Percentiles rank a stretch among this genome's conserved stretches.
Conservation (phyloP, 2,113 vertebrate species). For the Myiozetetes cayanensis region DNA sequence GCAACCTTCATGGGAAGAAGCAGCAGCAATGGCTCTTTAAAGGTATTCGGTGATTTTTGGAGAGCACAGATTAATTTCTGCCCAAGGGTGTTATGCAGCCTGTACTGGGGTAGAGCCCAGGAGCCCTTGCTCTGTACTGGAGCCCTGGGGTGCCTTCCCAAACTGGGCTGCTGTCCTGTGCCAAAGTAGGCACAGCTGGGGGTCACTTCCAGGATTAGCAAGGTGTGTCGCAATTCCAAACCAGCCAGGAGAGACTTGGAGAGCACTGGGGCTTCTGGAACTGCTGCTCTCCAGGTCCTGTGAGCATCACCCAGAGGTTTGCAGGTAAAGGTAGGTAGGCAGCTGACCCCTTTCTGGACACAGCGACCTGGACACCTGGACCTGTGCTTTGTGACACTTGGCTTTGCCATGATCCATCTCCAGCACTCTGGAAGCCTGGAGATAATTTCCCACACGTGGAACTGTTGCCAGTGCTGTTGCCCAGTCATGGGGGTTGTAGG, state of each 20-base stretch:
- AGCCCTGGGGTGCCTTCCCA: accelerated
- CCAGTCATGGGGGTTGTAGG: not conserved
- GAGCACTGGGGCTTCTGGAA: not conserved
- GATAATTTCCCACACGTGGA: not conserved
- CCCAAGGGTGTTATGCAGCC: not conserved
- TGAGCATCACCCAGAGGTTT: not conserved
- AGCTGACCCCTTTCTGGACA: not conserved
- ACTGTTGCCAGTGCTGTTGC: not conserved
- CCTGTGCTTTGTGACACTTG: not conserved
- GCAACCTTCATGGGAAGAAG: not conserved
- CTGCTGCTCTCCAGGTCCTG: accelerated
- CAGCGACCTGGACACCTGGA: not conserved
- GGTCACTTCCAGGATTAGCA: not conserved
- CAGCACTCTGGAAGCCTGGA: not conserved
- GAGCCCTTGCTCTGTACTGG: not conserved
- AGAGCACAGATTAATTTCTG: not conserved
- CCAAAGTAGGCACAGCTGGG: not conserved
- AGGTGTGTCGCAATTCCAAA: not conserved
- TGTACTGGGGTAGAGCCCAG: not conserved
- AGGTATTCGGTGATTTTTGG: not conserved
- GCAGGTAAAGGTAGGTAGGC: not conserved
- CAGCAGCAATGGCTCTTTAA: not conserved
- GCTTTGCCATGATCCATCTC: not conserved
- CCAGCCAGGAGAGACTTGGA: accelerated
- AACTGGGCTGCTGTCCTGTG: not conserved